Evolutionary conservation across 2,888 invertebrate species (phyloP), one percentile per base, ranked within the genome.

Genomic region (Sesamia inferens): DNA sequence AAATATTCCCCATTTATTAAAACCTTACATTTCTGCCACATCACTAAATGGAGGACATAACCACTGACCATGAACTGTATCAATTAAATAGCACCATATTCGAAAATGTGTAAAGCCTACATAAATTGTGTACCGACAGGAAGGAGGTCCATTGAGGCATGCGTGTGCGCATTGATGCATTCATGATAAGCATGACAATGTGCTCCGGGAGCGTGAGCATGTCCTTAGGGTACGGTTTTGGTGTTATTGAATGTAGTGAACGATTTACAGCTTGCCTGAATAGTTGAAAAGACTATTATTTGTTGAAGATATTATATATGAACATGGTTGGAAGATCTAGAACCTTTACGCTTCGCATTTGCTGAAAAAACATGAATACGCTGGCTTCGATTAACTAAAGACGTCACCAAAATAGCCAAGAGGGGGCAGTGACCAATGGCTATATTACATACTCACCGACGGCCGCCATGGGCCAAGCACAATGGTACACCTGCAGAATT

Each of bases 131-230:
- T 83, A 57, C 55, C 61, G 54, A 73, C 84, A 85, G 86, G 84
- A 84, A 69, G 71, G 61, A 64, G 76, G 61, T 67, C 65, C 63
- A 83, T 76, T 71, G 71, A 83, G 44, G 73, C 68, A 62, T 81
- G 71, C 74, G 74, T 58, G 24, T 61, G 71, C 72, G 73, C 84
- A 81, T 11, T 44, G 81, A 83, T 68, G 81, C 82, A 76, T 67
- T 61, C 70, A 66, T 83, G 80, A 54, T 69, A 64, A 75, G 84
- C 84, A 84, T 84, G 65, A 85, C 78, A 84, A 85, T 84, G 76
- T 14, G 67, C 31, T 65, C 44, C 62, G 51, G 64, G 74, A 73
- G 65, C 68, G 62, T 51, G 14, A 5, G 54, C 39, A 39, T 61
- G 63, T 67, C 82, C 68, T 64, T 11, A 68, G 64, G 62, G 74